Base-by-base conservation (phyloP, 2,888 invertebrate genomes). In the Leptopilina syphax region DNA sequence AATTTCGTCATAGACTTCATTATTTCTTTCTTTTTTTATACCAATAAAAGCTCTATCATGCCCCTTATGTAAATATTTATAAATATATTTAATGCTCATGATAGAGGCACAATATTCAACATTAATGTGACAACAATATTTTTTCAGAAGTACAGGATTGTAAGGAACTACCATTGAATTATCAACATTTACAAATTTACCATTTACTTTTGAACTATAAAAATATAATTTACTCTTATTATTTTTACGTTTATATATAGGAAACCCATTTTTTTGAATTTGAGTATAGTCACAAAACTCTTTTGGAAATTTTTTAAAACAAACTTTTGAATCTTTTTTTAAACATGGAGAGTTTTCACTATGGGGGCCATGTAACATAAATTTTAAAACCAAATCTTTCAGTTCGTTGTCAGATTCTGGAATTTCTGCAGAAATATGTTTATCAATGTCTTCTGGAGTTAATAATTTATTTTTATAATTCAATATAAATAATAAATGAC, bases 61-160 rank as follows among this genome's bases (percentile, higher is more conserved):
- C 13, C 81, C 82, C 80, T 83, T 83, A n/a, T 83, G 80, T 65
- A 82, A 68, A 78, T 83, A 83, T 70, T 82, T 79, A 68, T 82
- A 80, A 13, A 84, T 76, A 34, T 83, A 82, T 80, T 84, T 83
- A 5, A 63, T 81, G 65, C 83, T 79, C 76, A 80, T 80, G 8
- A 84, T 77, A 0, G 77, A 83, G 66, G 82, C 82, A 80, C 83
- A 83, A 79, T 83, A 82, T 76, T 84, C 81, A 50, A 83, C 82
- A 65, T 83, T 83, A n/a, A 83, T 81, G 66, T 83, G 80, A 77
- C 78, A 82, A 27, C 77, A 77, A 78, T 79, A 82, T 79, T 80
- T 83, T 78, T 70, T 73, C 9, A 54, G 8, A 12, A 54, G 13
- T 54, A 54, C 3, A 54, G 8, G 54, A 79, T 83, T 84, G 63